A percentile compares a stretch with the other conserved stretches of the same genome.
phyloP scores from a whole-genome alignment of 2,113 vertebrate genomes.

The Callipepla squamata region DNA sequence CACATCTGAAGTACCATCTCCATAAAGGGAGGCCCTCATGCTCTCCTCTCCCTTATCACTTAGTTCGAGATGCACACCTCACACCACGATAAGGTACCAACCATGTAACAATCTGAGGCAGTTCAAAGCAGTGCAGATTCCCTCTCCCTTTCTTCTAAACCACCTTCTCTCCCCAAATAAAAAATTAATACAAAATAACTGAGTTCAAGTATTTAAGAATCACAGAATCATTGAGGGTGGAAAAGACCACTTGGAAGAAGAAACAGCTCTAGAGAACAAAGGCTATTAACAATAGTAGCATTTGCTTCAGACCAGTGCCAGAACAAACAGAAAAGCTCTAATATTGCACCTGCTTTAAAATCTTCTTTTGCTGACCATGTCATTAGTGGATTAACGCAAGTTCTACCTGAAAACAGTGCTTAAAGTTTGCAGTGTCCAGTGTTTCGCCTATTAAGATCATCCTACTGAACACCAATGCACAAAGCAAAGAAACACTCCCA shows the following conservation, averaged over 20 bases:
- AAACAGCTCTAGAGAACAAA: background rate
- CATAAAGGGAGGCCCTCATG: background rate
- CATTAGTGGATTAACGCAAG: background rate
- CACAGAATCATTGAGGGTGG: too few species aligned
- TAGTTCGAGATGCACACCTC: background rate
- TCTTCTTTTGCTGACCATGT: background rate
- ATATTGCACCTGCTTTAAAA: background rate
- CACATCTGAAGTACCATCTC: rapidly evolving
- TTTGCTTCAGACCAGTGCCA: background rate
- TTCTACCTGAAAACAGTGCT: background rate
- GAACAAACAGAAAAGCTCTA: background rate
- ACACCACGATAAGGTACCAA: background rate
- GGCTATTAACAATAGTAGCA: background rate
- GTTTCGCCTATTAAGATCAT: background rate
- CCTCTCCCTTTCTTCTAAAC: background rate
- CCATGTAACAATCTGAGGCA: background rate
- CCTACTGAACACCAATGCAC: background rate
- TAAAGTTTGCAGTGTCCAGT: background rate
- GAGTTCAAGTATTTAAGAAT: background rate
- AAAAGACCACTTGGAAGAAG: too few species aligned
- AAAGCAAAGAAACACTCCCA: background rate
- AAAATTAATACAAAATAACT: background rate
- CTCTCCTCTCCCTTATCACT: background rate
- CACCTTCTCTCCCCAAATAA: background rate
- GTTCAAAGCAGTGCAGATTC: background rate